phyloP scores from a whole-genome alignment of 2,888 invertebrate genomes.

The Diachrysia chrysitis region DNA sequence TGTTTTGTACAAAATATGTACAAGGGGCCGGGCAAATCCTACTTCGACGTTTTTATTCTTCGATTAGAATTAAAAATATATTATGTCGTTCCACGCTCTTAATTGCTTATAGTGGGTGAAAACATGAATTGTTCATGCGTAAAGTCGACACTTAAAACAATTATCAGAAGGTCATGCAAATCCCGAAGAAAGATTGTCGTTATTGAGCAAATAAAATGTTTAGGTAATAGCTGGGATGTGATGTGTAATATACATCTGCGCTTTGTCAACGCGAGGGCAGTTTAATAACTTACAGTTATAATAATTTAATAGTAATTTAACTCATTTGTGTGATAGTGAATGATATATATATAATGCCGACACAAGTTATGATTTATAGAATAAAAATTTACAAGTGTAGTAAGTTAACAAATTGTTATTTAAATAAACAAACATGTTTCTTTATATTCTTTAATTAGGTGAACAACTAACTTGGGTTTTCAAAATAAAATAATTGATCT shows the following conservation, averaged over 20 bases:
- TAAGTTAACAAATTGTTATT: neutral
- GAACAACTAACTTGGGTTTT: neutral
- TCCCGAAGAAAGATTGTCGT: neutral
- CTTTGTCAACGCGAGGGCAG: neutral
- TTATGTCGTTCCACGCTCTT: neutral
- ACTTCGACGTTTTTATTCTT: constrained; percentile 13
- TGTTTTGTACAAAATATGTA: no score
- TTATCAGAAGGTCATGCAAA: neutral
- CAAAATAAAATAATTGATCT: no score
- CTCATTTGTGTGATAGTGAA: neutral
- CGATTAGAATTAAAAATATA: neutral
- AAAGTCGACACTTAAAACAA: neutral
- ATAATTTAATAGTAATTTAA: neutral
- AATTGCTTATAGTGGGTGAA: neutral
- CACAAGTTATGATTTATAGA: neutral
- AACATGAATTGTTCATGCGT: neutral
- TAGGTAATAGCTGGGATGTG: neutral
- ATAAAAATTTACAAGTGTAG: neutral
- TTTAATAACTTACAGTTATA: no score
- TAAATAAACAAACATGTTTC: no score
- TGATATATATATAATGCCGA: neutral
- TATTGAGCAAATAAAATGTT: neutral
- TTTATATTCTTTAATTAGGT: no score
- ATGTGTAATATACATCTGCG: neutral
- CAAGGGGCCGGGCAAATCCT: no score